These are phyloP conservation scores for Triplophysa rosa DNA, from an alignment of 2,113 vertebrate genomes.

Conservation along the genomic window DNA sequence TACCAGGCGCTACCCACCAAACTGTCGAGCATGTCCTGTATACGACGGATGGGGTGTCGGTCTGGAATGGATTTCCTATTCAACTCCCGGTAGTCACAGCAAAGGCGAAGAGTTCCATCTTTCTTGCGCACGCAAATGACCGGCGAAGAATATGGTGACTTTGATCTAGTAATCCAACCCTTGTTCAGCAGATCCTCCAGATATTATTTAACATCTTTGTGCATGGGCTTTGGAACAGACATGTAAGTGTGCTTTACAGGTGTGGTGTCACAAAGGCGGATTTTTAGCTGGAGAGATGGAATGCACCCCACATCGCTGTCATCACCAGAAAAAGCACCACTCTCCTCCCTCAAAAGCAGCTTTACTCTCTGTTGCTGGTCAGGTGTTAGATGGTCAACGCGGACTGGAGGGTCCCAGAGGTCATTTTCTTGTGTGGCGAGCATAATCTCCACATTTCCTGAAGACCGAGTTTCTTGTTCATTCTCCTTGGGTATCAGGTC, in stretches of 20 bases:
- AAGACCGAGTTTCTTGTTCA: not conserved
- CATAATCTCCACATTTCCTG: too few species aligned
- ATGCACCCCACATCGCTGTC: too few species aligned
- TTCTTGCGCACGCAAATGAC: slow-evolving; percentile 30
- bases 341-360: too few species aligned
- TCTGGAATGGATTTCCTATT: slow-evolving; percentile 13
- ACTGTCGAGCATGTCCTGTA: slow-evolving; percentile 24
- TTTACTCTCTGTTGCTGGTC: slow-evolving; percentile 22
- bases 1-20: slow-evolving; percentile 17
- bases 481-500: not conserved
- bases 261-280: too few species aligned
- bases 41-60: not conserved
- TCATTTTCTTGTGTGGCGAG: not conserved
- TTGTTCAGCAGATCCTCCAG: slow-evolving; percentile 16
- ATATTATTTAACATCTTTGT: slow-evolving; percentile 38
- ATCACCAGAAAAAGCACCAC: too few species aligned
- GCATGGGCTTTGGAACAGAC: slow-evolving; percentile 36
- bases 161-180: slow-evolving; percentile 20
- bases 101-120: not conserved
- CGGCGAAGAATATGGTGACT: slow-evolving; percentile 24
- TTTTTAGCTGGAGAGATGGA: too few species aligned
- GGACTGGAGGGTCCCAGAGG: slow-evolving; percentile 37
- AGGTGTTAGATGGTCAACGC: slow-evolving; percentile 14
- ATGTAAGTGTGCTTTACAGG: not conserved
- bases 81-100: not conserved